These are phyloP conservation scores for Spinus pinus DNA, from an alignment of 2,797 vertebrate species.

Conservation along the genomic window DNA sequence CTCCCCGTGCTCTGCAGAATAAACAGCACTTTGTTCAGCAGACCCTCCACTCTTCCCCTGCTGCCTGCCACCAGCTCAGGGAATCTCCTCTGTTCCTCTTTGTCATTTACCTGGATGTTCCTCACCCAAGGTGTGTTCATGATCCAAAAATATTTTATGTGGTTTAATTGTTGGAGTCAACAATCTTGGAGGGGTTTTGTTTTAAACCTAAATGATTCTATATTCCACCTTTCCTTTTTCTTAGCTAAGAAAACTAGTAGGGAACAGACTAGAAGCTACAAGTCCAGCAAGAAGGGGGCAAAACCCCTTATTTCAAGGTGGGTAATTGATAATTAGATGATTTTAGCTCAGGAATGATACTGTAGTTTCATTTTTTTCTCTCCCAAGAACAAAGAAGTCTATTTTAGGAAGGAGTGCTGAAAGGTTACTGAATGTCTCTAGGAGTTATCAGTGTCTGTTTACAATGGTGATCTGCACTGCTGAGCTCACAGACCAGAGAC, in stretches of 20 bases:
- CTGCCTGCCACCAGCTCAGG: neutral
- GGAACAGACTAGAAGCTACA: neutral
- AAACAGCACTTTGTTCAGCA: neutral
- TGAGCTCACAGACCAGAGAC: neutral
- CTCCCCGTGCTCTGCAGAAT: neutral
- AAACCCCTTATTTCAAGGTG: neutral
- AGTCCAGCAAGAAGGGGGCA: neutral
- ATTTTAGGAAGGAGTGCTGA: conserved; percentile 17
- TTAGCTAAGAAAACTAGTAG: neutral
- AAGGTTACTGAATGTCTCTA: conserved; percentile 33
- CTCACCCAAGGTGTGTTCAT: neutral
- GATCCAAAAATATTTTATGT: neutral
- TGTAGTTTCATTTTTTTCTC: neutral
- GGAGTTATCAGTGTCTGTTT: conserved; percentile 32
- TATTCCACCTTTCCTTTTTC: neutral
- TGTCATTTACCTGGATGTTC: neutral
- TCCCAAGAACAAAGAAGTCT: conserved; percentile 16
- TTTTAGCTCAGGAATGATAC: neutral
- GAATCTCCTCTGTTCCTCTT: neutral
- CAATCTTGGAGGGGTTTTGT: neutral
- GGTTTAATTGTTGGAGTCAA: fast-evolving
- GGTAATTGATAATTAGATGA: conserved; percentile 29
- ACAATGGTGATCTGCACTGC: neutral
- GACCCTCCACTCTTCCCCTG: neutral
- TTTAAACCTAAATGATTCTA: neutral